Evolutionary conservation across 2,888 invertebrate genomes (phyloP), one percentile per base, ranked within the genome.

Genomic region (Dastarcus helophoroides): DNA sequence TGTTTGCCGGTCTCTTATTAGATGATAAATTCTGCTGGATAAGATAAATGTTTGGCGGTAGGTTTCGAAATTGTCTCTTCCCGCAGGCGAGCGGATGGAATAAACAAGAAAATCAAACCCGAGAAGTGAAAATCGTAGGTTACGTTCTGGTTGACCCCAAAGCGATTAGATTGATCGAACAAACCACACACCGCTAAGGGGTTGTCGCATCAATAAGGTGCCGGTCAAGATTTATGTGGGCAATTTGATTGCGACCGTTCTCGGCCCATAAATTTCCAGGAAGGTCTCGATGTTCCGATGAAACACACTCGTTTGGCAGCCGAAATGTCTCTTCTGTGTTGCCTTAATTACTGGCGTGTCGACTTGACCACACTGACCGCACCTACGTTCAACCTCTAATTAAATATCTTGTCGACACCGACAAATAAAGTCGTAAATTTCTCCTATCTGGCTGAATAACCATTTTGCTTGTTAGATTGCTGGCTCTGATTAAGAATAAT

Each of bases 181-280:
- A 46, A 50, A 45, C 46, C 43, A 43, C 46, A 43, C 44, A 43
- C 42, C 46, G 44, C 45, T 45, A 46, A 47, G 50, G 47, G 48
- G 51, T 50, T 51, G 51, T 53, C 53, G 50, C 45, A 53, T 52
- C 53, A 54, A 54, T 54, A 54, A 54, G 54, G 51, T 52, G 51
- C 50, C 47, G 47, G 50, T 42, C 42, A 47, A 47, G 53, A 55
- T 55, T 55, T 55, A 55, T 54, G n/a, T n/a, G n/a, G n/a, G n/a
- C n/a, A n/a, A n/a, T n/a, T n/a, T n/a, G n/a, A n/a, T n/a, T n/a
- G n/a, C n/a, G n/a, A n/a, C n/a, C n/a, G n/a, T n/a, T n/a, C n/a
- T n/a, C n/a, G n/a, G n/a, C n/a, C n/a, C n/a, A n/a, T n/a, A n/a
- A n/a, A n/a, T n/a, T n/a, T n/a, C n/a, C n/a, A n/a, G n/a, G n/a